Base-by-base conservation (phyloP, 2,113 vertebrate species). In the Elephas maximus region DNA sequence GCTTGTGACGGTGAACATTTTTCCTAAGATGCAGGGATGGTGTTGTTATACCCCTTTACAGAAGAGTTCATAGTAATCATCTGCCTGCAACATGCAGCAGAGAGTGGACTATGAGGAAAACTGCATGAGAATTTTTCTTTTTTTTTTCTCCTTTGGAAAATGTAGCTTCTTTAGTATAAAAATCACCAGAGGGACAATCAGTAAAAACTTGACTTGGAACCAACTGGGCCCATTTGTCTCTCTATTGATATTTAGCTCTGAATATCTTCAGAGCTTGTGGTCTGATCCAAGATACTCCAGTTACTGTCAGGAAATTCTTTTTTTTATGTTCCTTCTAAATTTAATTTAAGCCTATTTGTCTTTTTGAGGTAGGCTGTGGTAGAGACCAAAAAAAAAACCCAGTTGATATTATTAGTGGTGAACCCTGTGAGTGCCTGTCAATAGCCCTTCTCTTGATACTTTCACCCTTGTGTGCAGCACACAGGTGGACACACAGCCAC, bases 201-300 rank as follows among this genome's bases (percentile, higher is more conserved):
- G 10, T 28, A 57, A 60, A 30, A 30, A 24, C 7, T 53, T 84
- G 51, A 88, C n/a, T 44, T 44, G 15, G 83, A 28, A 80, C 44
- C 90, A 89, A 33, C 41, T 73, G 76, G 62, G 76, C 89, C 33
- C 76, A 28, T 88, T 78, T 86, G 74, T 71, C 62, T 73, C n/a
- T 51, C 57, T 62, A 10, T 48, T 93, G 76, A 11, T 77, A 20
- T 51, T 77, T 88, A 84, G 30, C 91, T 79, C 92, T 73, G 51
- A 93, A 95, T 74, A 84, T 51, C 37, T 44, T 87, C 15, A 85
- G 65, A 67, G 45, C 23, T 28, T 96, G 48, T 63, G 71, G 44
- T 92, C 92, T 78, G 60, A 23, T 73, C 80, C 51, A 79, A 95
- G 74, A 85, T 63, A 44, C 73, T 90, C 73, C 67, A 69, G 30